phyloP scores from a whole-genome alignment of 2,888 invertebrate species.

The Mythimna albipuncta region DNA sequence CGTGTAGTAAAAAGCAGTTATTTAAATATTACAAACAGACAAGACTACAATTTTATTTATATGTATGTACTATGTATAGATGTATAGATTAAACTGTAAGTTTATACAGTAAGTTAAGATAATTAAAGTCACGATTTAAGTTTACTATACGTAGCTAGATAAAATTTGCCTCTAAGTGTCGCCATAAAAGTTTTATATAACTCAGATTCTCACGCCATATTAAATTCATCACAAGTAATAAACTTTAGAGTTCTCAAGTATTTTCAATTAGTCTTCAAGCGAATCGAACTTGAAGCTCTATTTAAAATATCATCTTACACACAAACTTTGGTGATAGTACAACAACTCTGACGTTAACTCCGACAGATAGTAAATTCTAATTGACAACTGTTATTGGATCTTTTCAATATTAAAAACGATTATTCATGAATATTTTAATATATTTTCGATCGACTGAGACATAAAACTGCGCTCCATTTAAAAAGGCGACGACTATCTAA shows the following conservation, averaged over 20 bases:
- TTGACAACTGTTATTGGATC: slow-evolving; percentile 47
- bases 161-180: neutral
- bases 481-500: slow-evolving; percentile 36
- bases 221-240: slow-evolving; percentile 43
- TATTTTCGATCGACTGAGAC: slow-evolving; percentile 36
- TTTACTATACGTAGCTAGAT: neutral
- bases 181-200: neutral
- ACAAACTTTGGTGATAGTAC: slow-evolving; percentile 36
- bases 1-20: no score
- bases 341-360: slow-evolving; percentile 35
- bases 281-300: slow-evolving; percentile 33
- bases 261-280: slow-evolving; percentile 48
- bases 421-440: slow-evolving; percentile 55
- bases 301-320: slow-evolving; percentile 49
- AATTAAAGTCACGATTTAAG: neutral
- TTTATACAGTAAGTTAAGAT: no score
- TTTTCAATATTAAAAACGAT: slow-evolving; percentile 39
- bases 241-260: slow-evolving; percentile 47
- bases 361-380: slow-evolving; percentile 39
- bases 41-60: no score
- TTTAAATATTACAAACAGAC: no score
- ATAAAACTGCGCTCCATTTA: slow-evolving; percentile 46
- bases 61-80: no score
- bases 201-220: slow-evolving; percentile 13
- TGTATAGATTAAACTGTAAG: no score